phyloP scores from a whole-genome alignment of 2,888 invertebrate genomes.

The Nemurella pictetii region DNA sequence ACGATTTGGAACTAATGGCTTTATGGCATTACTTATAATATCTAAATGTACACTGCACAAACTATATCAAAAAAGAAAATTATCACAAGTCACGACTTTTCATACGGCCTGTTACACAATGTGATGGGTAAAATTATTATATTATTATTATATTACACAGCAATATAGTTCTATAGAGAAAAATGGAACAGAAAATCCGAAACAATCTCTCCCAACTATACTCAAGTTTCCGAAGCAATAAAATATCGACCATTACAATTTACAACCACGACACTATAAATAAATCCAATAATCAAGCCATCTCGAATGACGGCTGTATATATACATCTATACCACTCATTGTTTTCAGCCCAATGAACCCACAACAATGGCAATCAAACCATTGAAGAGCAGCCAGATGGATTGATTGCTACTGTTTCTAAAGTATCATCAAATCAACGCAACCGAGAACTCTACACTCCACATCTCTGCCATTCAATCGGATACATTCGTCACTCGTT shows the following conservation, averaged over 20 bases:
- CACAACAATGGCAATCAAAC: neutral
- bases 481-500: neutral
- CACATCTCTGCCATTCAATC: neutral
- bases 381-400: neutral
- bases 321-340: neutral
- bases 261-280: neutral
- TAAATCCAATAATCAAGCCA: neutral
- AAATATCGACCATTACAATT: neutral
- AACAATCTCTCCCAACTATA: neutral
- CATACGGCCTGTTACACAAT: no score
- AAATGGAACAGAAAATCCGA: neutral
- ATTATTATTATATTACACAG: no score
- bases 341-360: neutral
- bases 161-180: neutral
- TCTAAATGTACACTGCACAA: no score
- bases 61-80: no score
- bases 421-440: neutral
- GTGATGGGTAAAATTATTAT: no score
- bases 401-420: neutral
- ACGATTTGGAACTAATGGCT: no score
- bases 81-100: no score
- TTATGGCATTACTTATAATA: no score
- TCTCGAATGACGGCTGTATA: no score
- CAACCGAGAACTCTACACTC: neutral
- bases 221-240: neutral